Evolutionary conservation across 2,888 invertebrate species (phyloP).

Genomic region (Onthophagus sagittarius): DNA sequence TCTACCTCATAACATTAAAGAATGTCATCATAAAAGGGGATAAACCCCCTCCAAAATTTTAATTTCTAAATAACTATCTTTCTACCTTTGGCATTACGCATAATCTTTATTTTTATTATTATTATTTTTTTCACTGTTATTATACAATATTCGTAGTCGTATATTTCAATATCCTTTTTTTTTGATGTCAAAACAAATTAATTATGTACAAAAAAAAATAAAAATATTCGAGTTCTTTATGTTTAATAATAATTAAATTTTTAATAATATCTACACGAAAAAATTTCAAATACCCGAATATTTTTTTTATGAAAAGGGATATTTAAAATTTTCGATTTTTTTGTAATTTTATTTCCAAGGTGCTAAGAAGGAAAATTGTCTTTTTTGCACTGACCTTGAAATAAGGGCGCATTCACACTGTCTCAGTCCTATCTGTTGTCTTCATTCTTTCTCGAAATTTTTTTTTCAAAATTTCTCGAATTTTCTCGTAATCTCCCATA

Average conservation of each 20-base stretch:
- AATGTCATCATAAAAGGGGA: no score
- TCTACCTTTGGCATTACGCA: slow-evolving; percentile 52
- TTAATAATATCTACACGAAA: slow-evolving; percentile 13
- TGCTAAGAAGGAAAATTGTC: not conserved
- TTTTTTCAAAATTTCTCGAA: no score
- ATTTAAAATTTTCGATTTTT: not conserved
- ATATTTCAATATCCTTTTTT: slow-evolving; percentile 50
- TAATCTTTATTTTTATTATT: slow-evolving; percentile 25
- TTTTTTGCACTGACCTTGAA: not conserved
- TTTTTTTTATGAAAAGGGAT: not conserved
- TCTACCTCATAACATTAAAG: no score
- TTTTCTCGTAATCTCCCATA: not conserved
- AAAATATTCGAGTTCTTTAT: slow-evolving; percentile 3
- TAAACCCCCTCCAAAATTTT: no score
- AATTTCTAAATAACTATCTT: no score
- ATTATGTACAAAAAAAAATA: slow-evolving; percentile 4
- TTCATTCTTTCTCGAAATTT: not conserved
- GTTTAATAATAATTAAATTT: not conserved
- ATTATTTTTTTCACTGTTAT: slow-evolving; percentile 33
- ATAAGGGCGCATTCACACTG: not conserved
- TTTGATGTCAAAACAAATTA: slow-evolving; percentile 21
- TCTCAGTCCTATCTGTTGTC: not conserved
- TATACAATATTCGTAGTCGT: slow-evolving; percentile 49
- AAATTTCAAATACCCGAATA: slow-evolving; percentile 21
- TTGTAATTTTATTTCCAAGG: not conserved